phyloP scores from a whole-genome alignment of 1,140 invertebrate genomes.

The Conus ventricosus region DNA sequence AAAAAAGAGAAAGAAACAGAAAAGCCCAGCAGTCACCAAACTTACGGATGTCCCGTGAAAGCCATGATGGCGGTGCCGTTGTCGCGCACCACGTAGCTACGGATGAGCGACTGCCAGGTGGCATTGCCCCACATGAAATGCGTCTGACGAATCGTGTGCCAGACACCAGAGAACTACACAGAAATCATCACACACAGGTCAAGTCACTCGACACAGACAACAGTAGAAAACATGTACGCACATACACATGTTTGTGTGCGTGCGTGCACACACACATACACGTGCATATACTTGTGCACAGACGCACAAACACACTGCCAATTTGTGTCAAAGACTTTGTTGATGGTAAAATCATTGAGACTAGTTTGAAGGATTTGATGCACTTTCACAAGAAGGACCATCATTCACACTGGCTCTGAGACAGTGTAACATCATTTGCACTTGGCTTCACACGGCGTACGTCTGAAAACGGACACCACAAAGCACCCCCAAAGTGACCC shows the following conservation, averaged over 20 bases:
- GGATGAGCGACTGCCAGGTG: conserved; percentile 30
- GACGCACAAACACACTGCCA: too few relatives aligned
- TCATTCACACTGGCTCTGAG: too few relatives aligned
- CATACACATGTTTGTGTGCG: not conserved
- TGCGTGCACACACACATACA: too few relatives aligned
- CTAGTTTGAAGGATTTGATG: too few relatives aligned
- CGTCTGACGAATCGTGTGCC: conserved; percentile 32
- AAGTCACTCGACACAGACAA: not conserved
- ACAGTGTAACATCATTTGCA: too few relatives aligned
- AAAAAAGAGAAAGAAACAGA: not conserved
- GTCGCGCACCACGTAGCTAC: conserved; percentile 8
- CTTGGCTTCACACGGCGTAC: too few relatives aligned
- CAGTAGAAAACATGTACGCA: not conserved
- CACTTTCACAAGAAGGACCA: too few relatives aligned
- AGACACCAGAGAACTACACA: conserved; percentile 26
- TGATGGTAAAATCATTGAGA: too few relatives aligned
- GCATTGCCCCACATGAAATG: conserved; percentile 27
- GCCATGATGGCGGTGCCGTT: conserved; percentile 22
- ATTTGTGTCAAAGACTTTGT: too few relatives aligned
- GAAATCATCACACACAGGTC: not conserved
- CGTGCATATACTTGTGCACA: too few relatives aligned
- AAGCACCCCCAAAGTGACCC: too few relatives aligned
- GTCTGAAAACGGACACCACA: too few relatives aligned
- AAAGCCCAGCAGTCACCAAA: not conserved
- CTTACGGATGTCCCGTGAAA: conserved; percentile 34